Conservation (phyloP, 2,113 vertebrate genomes). For the Aleadryas rufinucha region DNA sequence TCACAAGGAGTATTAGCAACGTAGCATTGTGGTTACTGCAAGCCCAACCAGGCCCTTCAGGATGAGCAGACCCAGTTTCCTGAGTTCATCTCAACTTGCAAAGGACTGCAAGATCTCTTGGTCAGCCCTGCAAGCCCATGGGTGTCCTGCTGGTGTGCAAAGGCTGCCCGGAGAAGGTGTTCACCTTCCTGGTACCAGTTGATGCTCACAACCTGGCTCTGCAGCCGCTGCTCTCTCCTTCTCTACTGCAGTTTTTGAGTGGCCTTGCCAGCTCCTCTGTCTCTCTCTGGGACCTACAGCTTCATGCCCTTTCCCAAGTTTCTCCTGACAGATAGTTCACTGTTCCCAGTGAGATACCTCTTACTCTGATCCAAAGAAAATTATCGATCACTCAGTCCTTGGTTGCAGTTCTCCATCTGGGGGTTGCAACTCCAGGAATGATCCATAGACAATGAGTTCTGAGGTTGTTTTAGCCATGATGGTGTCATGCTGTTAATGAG, state of each 20-base stretch:
- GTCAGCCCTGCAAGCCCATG: not conserved
- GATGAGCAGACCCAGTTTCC: not conserved
- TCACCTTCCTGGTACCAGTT: fast-evolving
- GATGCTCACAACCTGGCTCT: not conserved
- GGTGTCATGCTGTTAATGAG: not conserved
- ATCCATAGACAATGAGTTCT: not conserved
- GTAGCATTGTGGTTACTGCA: not conserved
- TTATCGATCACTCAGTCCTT: not conserved
- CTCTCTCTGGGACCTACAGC: not conserved
- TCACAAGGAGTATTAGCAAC: fast-evolving
- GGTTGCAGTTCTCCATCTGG: not conserved
- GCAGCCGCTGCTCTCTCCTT: not conserved
- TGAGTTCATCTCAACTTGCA: not conserved
- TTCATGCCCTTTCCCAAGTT: not conserved
- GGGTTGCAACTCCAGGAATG: not conserved
- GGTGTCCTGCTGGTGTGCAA: not conserved
- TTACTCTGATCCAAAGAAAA: not conserved
- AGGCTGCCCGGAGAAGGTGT: not conserved
- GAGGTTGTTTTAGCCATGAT: not conserved
- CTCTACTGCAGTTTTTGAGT: fast-evolving
- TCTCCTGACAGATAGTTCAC: not conserved
- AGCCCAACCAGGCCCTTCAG: not conserved
- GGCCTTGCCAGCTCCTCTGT: not conserved
- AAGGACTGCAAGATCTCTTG: not conserved
- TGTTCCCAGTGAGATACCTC: not conserved